phyloP scores from a whole-genome alignment of 1,140 invertebrate genomes.

The Cyphomyrmex costatus region DNA sequence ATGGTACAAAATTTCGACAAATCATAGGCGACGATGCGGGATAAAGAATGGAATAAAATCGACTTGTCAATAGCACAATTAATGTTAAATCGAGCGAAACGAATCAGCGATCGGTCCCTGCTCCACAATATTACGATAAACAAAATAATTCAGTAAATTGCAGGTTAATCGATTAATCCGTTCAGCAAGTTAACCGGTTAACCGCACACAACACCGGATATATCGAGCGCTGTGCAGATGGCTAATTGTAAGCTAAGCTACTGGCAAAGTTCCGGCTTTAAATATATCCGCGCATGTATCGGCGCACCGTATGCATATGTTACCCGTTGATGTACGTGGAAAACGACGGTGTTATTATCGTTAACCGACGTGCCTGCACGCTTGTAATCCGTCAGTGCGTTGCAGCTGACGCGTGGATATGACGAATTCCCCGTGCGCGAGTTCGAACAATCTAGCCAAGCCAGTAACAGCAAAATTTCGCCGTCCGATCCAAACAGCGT shows the following conservation, averaged over 20 bases:
- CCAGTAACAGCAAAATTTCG: conserved; percentile 17
- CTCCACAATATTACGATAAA: background rate
- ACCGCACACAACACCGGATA: conserved; percentile 43
- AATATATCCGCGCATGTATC: conserved; percentile 20
- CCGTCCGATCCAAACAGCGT: background rate
- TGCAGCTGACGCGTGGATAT: conserved; percentile 64
- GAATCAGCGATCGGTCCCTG: background rate
- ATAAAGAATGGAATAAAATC: conserved; percentile 25
- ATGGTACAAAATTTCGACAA: conserved; percentile 36
- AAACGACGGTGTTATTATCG: conserved; percentile 61
- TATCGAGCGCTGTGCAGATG: background rate
- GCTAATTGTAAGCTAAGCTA: conserved; percentile 56
- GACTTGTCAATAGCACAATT: conserved; percentile 27
- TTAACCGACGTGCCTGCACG: conserved; percentile 56
- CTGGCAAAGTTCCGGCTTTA: conserved; percentile 37
- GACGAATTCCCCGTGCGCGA: conserved; percentile 46
- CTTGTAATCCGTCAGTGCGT: conserved; percentile 62
- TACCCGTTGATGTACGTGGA: conserved; percentile 18
- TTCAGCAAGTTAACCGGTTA: conserved; percentile 38
- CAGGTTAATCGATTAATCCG: conserved; percentile 46
- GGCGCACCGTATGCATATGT: background rate
- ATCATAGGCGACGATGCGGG: conserved; percentile 26
- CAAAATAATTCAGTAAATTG: conserved; percentile 49
- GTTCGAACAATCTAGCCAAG: conserved; percentile 33
- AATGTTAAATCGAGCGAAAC: conserved; percentile 13